Evolutionary conservation across 1,140 invertebrate genomes (phyloP).

Genomic region (Nephila pilipes): DNA sequence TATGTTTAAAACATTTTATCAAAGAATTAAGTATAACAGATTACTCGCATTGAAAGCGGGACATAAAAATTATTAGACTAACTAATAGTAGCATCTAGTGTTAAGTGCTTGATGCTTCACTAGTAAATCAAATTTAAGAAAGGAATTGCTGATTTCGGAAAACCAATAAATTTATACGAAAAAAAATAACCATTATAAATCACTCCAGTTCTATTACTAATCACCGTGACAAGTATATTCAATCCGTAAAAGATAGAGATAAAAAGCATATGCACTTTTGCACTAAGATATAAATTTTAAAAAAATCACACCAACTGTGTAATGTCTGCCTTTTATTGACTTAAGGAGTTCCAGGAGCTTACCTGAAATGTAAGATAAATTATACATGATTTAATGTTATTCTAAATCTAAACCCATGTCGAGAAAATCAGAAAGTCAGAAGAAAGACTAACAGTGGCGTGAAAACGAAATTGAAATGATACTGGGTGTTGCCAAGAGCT

Average conservation of each 20-base stretch:
- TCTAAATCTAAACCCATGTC: background rate
- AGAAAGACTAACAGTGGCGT: background rate
- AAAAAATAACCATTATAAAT: background rate
- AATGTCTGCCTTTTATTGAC: background rate
- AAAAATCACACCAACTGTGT: background rate
- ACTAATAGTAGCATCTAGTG: background rate
- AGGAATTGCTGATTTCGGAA: too few species aligned
- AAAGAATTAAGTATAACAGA: too few species aligned
- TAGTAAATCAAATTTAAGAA: too few species aligned
- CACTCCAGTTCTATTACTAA: background rate
- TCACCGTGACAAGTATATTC: background rate
- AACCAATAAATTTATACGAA: background rate
- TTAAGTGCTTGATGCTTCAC: background rate
- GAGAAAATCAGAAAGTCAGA: background rate
- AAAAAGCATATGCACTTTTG: background rate
- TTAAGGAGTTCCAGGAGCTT: background rate
- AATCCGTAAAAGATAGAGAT: background rate
- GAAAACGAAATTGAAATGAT: background rate
- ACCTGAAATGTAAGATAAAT: background rate
- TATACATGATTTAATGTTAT: background rate
- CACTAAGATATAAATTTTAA: background rate
- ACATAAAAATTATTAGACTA: too few species aligned
- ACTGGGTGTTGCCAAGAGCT: background rate
- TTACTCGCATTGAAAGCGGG: too few species aligned
- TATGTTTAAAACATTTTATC: too few species aligned